Percentiles rank a stretch among this genome's conserved stretches.
Conservation (phyloP, 2,797 vertebrate genomes). For the Scarus forsteni region DNA sequence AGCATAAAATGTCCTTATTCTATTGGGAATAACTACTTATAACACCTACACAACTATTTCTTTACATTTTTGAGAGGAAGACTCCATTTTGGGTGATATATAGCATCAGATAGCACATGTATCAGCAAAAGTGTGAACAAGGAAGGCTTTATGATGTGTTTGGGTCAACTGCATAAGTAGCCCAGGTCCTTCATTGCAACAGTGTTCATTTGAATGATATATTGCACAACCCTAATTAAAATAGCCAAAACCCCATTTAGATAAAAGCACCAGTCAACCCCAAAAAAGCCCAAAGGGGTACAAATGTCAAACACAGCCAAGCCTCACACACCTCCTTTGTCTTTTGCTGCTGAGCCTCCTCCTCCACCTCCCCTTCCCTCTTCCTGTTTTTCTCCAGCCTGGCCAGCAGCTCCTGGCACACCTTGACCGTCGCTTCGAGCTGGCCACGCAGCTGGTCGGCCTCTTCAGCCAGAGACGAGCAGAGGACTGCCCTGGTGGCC, state of each 20-base stretch:
- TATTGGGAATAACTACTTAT: no score
- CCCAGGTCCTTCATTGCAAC: no score
- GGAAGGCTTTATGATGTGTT: no score
- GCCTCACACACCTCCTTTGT: constrained; percentile 80
- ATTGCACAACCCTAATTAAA: neutral
- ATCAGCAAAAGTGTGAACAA: no score
- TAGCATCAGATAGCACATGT: no score
- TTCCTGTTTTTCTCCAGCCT: constrained; percentile 85
- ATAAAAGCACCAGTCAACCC: neutral
- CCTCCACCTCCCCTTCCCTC: constrained; percentile 37
- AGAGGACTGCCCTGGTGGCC: constrained; percentile 88
- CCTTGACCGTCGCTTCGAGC: constrained; percentile 87
- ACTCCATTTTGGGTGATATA: no score
- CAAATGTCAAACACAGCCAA: neutral
- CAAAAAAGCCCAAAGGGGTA: neutral
- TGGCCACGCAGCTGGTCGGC: constrained; percentile 88
- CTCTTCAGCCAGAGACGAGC: constrained; percentile 89
- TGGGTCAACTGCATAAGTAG: no score
- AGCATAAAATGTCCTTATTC: no score
- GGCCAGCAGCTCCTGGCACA: constrained; percentile 92
- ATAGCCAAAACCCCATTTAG: neutral
- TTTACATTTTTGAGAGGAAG: no score
- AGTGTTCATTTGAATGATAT: no score
- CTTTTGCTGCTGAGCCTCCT: constrained; percentile 52
- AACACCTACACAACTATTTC: no score